Evolutionary conservation across 2,113 vertebrate species (phyloP), one percentile per base, ranked within the genome.

Genomic region (Zapus hudsonius): DNA sequence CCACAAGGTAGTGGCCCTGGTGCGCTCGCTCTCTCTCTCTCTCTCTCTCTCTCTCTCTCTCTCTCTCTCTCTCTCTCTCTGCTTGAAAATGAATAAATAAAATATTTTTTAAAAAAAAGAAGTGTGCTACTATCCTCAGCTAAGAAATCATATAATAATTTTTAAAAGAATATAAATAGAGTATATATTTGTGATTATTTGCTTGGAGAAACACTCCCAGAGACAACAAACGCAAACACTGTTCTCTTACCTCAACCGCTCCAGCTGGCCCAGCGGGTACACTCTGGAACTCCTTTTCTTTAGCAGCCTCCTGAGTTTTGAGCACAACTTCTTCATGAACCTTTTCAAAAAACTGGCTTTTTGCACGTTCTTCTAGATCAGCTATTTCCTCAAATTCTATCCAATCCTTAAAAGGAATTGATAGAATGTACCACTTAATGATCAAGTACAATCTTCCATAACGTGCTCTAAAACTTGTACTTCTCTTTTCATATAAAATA

Each of bases 311-410:
- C 96, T 99, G 99, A 12, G 97, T 99, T 98, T 99, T 99, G 95
- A 99, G 98, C 8, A 99, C 99, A n/a, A 99, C 99, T 94, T 99
- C 99, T 97, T 99, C 99, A 2, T 99, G 99, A 57, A 99, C 99
- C 96, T 99, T 99, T 98, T 99, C 99, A 93, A 99, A 99, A 97
- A 99, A 99, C 81, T 99, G 98, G 94, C 99, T 99, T 97, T 99
- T 99, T 74, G 99, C 99, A 75, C 99, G 98, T 91, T 99, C 99
- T 97, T 99, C 99, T 52, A 99, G 96, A 97, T 99, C 99, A 0
- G 99, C 99, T 94, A 99, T 99, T 98, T 99, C 99, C 97, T 99
- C 99, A 95, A 99, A 99, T 97, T 99, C 99, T 63, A 99, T 99
- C 99, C 99, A 99, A 96, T 99, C 99, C 99, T 99, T 94, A 83